phyloP scores from a whole-genome alignment of 2,113 vertebrate species.

The Panthera leo region DNA sequence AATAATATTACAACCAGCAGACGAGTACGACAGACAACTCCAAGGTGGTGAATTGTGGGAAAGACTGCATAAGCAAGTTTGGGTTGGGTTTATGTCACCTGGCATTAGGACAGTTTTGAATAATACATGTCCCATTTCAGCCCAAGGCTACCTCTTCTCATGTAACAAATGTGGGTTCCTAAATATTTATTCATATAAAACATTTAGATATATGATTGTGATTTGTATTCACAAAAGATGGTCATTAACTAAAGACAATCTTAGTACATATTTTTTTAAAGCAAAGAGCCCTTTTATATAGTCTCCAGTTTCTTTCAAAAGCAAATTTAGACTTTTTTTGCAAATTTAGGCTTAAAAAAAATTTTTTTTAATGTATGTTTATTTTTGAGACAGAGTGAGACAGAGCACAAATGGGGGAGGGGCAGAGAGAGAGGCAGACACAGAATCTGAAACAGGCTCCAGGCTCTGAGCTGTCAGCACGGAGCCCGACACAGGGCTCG shows the following conservation, averaged over 20 bases:
- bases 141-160: conserved; percentile 13
- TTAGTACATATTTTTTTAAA: conserved; percentile 33
- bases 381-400: too few species aligned
- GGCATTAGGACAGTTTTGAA: conserved; percentile 8
- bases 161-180: background rate
- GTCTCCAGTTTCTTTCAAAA: background rate
- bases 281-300: background rate
- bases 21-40: background rate
- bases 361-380: too few species aligned
- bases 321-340: background rate
- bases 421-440: too few species aligned
- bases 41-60: background rate
- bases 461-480: too few species aligned
- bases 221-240: background rate
- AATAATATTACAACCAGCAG: background rate
- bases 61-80: background rate
- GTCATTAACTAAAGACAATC: background rate
- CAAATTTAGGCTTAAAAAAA: background rate
- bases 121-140: background rate
- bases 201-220: background rate
- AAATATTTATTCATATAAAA: background rate
- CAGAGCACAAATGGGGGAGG: too few species aligned
- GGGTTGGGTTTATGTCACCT: background rate
- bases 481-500: too few species aligned
- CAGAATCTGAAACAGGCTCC: too few species aligned